phyloP scores from a whole-genome alignment of 2,888 invertebrate genomes.

The Drosophila fungiperda region DNA sequence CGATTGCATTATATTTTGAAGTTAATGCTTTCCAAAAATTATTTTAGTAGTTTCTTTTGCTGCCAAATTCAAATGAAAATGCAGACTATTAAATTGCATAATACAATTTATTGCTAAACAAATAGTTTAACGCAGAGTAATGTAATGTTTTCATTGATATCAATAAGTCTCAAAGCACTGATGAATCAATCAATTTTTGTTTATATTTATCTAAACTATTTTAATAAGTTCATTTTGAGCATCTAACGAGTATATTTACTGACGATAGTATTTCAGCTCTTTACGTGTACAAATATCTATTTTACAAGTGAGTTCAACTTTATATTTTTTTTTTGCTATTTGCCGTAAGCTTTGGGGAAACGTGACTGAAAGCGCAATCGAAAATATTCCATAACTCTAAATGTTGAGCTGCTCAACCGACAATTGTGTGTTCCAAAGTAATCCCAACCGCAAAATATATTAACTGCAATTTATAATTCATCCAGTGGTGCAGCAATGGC shows the following conservation, averaged over 20 bases:
- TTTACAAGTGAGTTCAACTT: slow-evolving; percentile 14
- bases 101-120: not conserved
- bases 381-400: slow-evolving; percentile 38
- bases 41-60: slow-evolving; percentile 32
- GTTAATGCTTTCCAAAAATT: slow-evolving; percentile 23
- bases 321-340: slow-evolving; percentile 1
- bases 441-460: slow-evolving; percentile 60
- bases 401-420: slow-evolving; percentile 10
- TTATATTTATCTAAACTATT: not conserved
- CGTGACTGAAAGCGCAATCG: slow-evolving; percentile 58
- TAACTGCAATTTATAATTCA: slow-evolving; percentile 65
- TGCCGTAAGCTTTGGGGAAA: slow-evolving; percentile 21
- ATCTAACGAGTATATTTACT: not conserved
- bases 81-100: not conserved
- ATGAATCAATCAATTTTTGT: not conserved
- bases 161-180: not conserved
- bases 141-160: not conserved
- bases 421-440: slow-evolving; percentile 30
- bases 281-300: not conserved
- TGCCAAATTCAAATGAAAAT: slow-evolving; percentile 4
- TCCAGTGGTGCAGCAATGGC: slow-evolving; percentile 14
- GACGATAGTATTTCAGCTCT: not conserved
- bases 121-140: not conserved
- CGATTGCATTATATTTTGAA: slow-evolving; percentile 15
- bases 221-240: not conserved